These are phyloP conservation scores for Nasua narica DNA, from an alignment of 2,797 vertebrate genomes.

Conservation along the genomic window DNA sequence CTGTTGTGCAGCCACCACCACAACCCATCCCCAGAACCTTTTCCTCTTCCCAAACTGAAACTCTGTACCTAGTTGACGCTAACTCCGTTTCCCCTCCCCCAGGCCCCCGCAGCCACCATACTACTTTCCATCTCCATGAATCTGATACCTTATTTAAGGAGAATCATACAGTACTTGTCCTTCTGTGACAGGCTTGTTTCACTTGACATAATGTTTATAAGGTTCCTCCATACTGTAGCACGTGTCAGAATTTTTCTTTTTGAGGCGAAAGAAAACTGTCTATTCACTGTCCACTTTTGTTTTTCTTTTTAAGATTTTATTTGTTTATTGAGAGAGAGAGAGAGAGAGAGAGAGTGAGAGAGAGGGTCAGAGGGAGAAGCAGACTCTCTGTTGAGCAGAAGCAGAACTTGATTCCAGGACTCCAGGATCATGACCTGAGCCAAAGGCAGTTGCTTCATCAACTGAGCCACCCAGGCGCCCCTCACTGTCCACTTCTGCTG, in stretches of 20 bases:
- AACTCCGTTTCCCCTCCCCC: not conserved
- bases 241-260: not conserved
- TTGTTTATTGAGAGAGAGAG: too few species aligned
- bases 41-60: not conserved
- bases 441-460: too few species aligned
- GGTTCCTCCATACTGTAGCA: not conserved
- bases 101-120: not conserved
- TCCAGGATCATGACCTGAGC: too few species aligned
- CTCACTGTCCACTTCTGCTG: too few species aligned
- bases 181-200: not conserved
- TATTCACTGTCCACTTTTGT: not conserved
- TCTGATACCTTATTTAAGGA: not conserved
- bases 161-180: not conserved
- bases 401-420: too few species aligned
- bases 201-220: not conserved
- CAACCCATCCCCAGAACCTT: not conserved
- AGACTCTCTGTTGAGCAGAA: too few species aligned
- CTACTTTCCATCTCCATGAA: not conserved
- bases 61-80: not conserved
- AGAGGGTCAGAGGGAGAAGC: too few species aligned
- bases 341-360: too few species aligned
- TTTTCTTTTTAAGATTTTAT: too few species aligned
- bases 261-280: not conserved
- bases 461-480: too few species aligned
- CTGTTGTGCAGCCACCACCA: too few species aligned